Evolutionary conservation across 2,888 invertebrate genomes (phyloP).

Genomic region (Cabera pusaria): DNA sequence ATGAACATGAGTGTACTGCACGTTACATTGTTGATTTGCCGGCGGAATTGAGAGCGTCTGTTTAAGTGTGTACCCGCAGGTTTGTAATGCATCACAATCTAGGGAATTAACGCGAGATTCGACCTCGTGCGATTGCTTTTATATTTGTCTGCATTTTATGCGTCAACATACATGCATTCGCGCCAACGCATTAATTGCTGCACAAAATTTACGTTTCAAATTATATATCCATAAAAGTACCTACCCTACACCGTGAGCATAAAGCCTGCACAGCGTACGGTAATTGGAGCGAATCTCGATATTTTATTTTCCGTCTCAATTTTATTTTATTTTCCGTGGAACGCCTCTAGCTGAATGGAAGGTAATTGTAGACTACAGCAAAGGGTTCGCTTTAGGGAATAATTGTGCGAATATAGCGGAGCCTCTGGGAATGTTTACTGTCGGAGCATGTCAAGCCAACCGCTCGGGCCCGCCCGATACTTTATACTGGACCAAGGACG

Average conservation of each 20-base stretch:
- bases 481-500: constrained; percentile 74
- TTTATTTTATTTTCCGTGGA: constrained; percentile 70
- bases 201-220: constrained; percentile 47
- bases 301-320: constrained; percentile 77
- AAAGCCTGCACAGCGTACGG: constrained; percentile 45
- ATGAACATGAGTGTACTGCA: constrained; percentile 53
- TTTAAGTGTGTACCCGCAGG: constrained; percentile 32
- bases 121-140: constrained; percentile 38
- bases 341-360: constrained; percentile 72
- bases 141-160: constrained; percentile 50
- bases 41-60: constrained; percentile 40
- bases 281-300: constrained; percentile 69
- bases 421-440: constrained; percentile 79
- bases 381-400: constrained; percentile 79
- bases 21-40: constrained; percentile 47
- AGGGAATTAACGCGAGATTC: constrained; percentile 33
- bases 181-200: constrained; percentile 52
- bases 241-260: constrained; percentile 40
- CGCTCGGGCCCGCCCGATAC: constrained; percentile 56
- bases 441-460: constrained; percentile 67
- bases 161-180: constrained; percentile 29
- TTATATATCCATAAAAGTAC: constrained; percentile 43
- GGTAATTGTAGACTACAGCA: constrained; percentile 77
- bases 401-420: constrained; percentile 75
- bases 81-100: constrained; percentile 24